Evolutionary conservation across 2,888 invertebrate genomes (phyloP).

Genomic region (Tridacna gigas): DNA sequence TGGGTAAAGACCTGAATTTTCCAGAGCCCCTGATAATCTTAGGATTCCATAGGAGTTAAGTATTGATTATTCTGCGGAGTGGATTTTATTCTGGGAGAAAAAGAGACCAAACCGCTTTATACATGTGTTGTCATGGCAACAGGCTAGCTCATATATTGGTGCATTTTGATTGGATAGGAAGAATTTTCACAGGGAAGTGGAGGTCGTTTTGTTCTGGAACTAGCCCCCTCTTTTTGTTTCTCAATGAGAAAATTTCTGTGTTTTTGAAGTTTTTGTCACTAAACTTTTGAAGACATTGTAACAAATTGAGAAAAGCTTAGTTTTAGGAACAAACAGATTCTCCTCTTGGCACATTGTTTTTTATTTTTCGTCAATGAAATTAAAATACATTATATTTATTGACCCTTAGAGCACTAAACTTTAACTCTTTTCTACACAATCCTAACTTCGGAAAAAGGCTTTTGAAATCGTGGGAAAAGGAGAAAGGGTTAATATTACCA

Average conservation of each 20-base stretch:
- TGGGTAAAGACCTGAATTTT: not conserved
- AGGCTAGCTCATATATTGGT: slow-evolving; percentile 47
- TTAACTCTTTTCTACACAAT: not conserved
- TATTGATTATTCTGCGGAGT: slow-evolving; percentile 18
- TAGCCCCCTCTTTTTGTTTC: not conserved
- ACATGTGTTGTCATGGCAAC: slow-evolving; percentile 62
- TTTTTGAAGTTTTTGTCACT: too few species aligned
- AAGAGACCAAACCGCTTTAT: slow-evolving; percentile 30
- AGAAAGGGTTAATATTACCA: not conserved
- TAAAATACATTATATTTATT: too few species aligned
- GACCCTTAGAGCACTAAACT: not conserved
- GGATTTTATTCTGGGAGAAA: slow-evolving; percentile 17
- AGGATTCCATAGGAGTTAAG: not conserved
- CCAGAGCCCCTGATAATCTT: not conserved
- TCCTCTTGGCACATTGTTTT: too few species aligned
- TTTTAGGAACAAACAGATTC: too few species aligned
- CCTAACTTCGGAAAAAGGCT: not conserved
- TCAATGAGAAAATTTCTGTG: too few species aligned
- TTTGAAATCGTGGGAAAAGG: not conserved
- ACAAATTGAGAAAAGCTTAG: too few species aligned
- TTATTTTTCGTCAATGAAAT: too few species aligned
- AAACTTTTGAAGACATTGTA: too few species aligned
- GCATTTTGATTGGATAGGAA: slow-evolving; percentile 48
- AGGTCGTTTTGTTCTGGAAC: not conserved
- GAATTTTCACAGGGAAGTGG: slow-evolving; percentile 5